phyloP scores from a whole-genome alignment of 2,888 invertebrate species.

The Drosophila mercatorum region DNA sequence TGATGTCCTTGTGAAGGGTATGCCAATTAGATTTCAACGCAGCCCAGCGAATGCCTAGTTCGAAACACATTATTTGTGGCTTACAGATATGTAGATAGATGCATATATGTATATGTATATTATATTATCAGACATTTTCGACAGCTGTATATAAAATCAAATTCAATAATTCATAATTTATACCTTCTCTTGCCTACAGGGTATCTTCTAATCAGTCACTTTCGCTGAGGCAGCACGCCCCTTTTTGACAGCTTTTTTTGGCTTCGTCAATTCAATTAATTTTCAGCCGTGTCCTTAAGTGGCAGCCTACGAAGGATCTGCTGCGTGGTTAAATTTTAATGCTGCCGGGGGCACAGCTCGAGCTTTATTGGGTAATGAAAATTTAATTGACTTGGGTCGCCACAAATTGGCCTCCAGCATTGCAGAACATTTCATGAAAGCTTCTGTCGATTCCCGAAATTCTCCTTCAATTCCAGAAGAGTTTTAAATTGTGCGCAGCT shows the following conservation, averaged over 20 bases:
- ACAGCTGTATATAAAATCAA: no score
- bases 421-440: conserved; percentile 21
- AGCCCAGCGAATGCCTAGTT: no score
- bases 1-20: conserved; percentile 1
- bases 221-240: neutral
- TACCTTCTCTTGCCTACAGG: neutral
- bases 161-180: no score
- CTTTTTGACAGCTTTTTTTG: conserved; percentile 22
- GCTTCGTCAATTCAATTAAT: conserved; percentile 72
- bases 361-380: conserved; percentile 61
- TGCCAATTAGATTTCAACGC: neutral
- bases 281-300: conserved; percentile 50
- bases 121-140: no score
- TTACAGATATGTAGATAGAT: no score
- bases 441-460: conserved; percentile 11
- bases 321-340: conserved; percentile 66
- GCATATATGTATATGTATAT: no score
- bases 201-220: neutral
- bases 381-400: conserved; percentile 67
- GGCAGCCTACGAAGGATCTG: conserved; percentile 48
- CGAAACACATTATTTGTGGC: no score
- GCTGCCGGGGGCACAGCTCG: conserved; percentile 35
- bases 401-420: conserved; percentile 44
- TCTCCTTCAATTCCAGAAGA: conserved; percentile 21
- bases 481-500: conserved; percentile 41